A percentile compares a stretch with the other conserved stretches of the same genome.
phyloP scores from a whole-genome alignment of 2,113 vertebrate species.

The Epinephelus lanceolatus region DNA sequence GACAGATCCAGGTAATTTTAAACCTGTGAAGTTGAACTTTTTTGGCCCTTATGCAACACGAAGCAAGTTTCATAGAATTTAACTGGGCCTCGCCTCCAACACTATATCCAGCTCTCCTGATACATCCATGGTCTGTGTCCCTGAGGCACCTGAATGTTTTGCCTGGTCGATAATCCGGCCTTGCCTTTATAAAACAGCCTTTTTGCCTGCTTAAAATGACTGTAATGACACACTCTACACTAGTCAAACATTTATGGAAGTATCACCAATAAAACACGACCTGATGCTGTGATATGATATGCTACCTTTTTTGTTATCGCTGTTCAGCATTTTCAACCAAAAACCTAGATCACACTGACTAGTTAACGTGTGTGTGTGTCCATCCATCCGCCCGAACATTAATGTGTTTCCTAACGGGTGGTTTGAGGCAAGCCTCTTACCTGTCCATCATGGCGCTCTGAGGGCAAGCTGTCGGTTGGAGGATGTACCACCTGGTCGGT shows the following conservation, averaged over 20 bases:
- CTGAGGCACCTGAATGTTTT: no score
- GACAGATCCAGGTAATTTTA: no score
- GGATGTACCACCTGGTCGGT: slow-evolving; percentile 62
- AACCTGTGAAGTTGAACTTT: no score
- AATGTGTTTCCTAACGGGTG: slow-evolving; percentile 47
- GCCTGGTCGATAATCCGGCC: background rate
- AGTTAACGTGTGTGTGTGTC: slow-evolving; percentile 11
- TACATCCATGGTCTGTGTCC: no score
- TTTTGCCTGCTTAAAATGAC: slow-evolving; percentile 4
- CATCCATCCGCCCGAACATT: slow-evolving; percentile 42
- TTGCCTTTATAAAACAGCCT: background rate
- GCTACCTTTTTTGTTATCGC: slow-evolving; percentile 13
- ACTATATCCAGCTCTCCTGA: no score
- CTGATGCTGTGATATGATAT: background rate
- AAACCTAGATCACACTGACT: slow-evolving; percentile 28
- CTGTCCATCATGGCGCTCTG: slow-evolving; percentile 45
- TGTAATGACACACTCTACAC: background rate
- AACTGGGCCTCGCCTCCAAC: no score
- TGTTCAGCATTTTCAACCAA: slow-evolving; percentile 14
- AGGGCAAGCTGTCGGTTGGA: slow-evolving; percentile 51
- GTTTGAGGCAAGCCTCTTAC: slow-evolving; percentile 44
- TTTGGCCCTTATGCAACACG: no score
- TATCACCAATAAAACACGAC: background rate
- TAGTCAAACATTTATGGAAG: background rate
- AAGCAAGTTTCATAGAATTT: no score